Evolutionary conservation across 2,797 vertebrate species (phyloP).

Genomic region (Manis pentadactyla): DNA sequence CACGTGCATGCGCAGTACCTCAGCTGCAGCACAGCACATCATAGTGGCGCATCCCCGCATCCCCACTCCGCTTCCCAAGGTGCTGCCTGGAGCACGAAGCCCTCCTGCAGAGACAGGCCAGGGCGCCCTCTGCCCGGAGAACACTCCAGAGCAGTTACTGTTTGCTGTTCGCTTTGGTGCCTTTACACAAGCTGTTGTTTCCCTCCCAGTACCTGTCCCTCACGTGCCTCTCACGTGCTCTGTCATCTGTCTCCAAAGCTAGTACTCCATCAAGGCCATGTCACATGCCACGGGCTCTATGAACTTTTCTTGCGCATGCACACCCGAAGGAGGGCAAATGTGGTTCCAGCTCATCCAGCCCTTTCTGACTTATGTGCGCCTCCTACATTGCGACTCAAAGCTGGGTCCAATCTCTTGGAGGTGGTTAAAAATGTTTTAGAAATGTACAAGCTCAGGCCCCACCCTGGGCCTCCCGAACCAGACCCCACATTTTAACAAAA

Average conservation of each 20-base stretch:
- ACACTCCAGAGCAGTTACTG: no score
- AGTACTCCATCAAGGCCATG: background rate
- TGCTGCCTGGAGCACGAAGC: background rate
- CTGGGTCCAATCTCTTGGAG: background rate
- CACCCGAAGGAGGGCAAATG: background rate
- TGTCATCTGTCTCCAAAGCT: background rate
- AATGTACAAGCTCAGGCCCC: background rate
- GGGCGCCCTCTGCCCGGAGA: background rate
- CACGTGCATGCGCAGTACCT: no score
- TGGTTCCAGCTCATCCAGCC: accelerated
- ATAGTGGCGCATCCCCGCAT: no score
- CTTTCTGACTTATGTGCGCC: no score
- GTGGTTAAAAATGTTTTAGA: no score
- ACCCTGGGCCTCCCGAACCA: background rate
- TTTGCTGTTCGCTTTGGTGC: background rate
- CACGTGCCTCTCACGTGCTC: accelerated
- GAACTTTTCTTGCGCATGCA: background rate
- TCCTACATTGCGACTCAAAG: no score
- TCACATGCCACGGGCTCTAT: background rate
- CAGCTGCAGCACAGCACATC: no score
- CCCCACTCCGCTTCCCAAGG: background rate
- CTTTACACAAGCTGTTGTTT: background rate
- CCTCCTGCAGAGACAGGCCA: background rate
- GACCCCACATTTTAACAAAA: background rate
- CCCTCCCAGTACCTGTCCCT: background rate